Percentiles rank a stretch among this genome's conserved stretches.
These are phyloP conservation scores for Zaprionus kolodkinae DNA, from an alignment of 1,140 invertebrate species.

Conservation along the genomic window DNA sequence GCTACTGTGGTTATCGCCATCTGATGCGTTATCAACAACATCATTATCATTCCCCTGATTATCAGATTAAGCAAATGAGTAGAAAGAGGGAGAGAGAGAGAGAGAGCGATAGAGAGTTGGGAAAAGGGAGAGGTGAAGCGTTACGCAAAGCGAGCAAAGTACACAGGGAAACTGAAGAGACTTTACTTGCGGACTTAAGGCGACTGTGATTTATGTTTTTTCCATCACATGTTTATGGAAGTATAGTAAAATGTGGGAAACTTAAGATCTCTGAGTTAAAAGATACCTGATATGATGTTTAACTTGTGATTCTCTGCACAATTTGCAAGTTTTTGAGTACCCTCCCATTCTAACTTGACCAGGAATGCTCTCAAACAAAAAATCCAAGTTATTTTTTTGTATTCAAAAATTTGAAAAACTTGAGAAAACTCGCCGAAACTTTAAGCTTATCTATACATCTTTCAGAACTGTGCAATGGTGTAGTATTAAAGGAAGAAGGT, in stretches of 20 bases:
- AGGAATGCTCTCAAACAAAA: too few relatives aligned
- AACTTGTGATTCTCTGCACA: too few relatives aligned
- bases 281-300: too few relatives aligned
- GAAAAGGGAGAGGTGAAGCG: not conserved
- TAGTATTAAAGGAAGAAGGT: too few relatives aligned
- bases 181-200: slow-evolving; percentile 20
- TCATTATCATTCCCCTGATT: slow-evolving; percentile 14
- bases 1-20: slow-evolving; percentile 17
- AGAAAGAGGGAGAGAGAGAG: not conserved
- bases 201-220: slow-evolving; percentile 3
- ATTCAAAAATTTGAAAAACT: too few relatives aligned
- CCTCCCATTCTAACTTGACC: too few relatives aligned
- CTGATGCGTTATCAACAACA: slow-evolving; percentile 10
- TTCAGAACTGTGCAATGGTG: too few relatives aligned
- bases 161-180: slow-evolving; percentile 16
- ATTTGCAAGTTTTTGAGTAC: too few relatives aligned
- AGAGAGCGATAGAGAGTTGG: not conserved
- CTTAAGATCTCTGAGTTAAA: not conserved
- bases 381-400: too few relatives aligned
- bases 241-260: not conserved
- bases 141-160: slow-evolving; percentile 27
- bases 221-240: not conserved
- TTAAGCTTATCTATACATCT: too few relatives aligned
- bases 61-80: slow-evolving; percentile 4
- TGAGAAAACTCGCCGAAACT: too few relatives aligned